Base-by-base conservation (phyloP, 2,888 invertebrate genomes). In the Lasioglossum vierecki region DNA sequence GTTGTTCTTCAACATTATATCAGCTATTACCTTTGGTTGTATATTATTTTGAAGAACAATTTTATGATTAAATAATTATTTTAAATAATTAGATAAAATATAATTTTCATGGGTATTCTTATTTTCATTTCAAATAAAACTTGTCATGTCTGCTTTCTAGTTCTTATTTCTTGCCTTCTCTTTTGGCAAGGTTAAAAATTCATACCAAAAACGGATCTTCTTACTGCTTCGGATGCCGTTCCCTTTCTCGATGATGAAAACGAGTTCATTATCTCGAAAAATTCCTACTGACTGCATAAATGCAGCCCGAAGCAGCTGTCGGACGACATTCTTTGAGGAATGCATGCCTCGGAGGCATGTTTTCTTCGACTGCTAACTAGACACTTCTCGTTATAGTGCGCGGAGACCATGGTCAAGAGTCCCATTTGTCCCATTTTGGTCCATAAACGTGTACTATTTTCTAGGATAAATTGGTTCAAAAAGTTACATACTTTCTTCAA, bases 281-380 rank as follows among this genome's bases (percentile, higher is more conserved):
- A 66, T 35, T 66, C 18, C 30, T 30, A 35, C 30, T 35, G 66
- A 35, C 66, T 66, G 4, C 39, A 39, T 39, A 66, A 66, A 66
- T 35, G 30, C 35, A 35, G 18, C 66, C 6, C 35, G 66, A 15
- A 30, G 35, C 30, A 60, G 60, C 60, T 60, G 60, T 60, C 13
- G 60, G 60, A 66, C 66, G 66, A 66, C 30, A 66, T 66, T 66
- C 66, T 30, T 66, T 35, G 35, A 66, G 66, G 35, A 18, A 30
- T 66, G 35, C 18, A 9, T 8, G 66, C 35, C 66, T 66, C 35
- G 8, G 18, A 66, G 66, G 66, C 66, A 35, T 66, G 66, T 18
- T 35, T 30, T 35, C 35, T 35, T 66, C 66, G 18, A 3, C 30
- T 60, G 26, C 60, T 60, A 60, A 60, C 60, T 26, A 60, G 60